A percentile compares a stretch with the other conserved stretches of the same genome.
phyloP scores from a whole-genome alignment of 2,888 invertebrate genomes.

The Sylvicola cinctus region DNA sequence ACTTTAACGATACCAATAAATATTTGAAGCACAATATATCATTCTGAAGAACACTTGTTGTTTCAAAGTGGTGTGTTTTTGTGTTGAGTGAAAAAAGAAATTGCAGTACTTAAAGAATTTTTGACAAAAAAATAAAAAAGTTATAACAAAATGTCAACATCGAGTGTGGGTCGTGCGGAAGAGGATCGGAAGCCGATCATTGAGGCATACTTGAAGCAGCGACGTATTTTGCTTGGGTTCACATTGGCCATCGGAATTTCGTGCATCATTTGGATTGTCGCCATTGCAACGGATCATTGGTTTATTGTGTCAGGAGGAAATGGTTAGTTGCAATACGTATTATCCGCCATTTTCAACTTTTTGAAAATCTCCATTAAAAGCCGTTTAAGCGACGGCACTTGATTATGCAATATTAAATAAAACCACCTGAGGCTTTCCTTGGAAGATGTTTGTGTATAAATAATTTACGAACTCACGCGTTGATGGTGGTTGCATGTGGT shows the following conservation, averaged over 20 bases:
- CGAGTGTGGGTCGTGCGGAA: conserved; percentile 37
- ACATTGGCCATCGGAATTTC: conserved; percentile 43
- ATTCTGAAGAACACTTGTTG: too few relatives aligned
- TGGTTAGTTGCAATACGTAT: conserved; percentile 14
- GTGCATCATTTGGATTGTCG: conserved; percentile 47
- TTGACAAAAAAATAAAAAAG: conserved; percentile 22
- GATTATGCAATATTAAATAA: too few relatives aligned
- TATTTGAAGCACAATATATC: too few relatives aligned
- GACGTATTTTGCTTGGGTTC: conserved; percentile 48
- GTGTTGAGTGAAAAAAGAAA: too few relatives aligned
- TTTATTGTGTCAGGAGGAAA: conserved; percentile 30
- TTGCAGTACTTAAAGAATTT: too few relatives aligned
- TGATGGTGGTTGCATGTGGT: too few relatives aligned
- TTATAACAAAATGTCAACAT: conserved; percentile 43
- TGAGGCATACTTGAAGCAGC: conserved; percentile 43
- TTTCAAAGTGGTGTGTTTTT: too few relatives aligned
- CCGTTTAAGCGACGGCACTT: background rate
- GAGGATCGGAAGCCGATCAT: conserved; percentile 34
- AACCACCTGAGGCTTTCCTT: too few relatives aligned
- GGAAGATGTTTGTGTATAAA: too few relatives aligned
- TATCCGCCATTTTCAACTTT: background rate
- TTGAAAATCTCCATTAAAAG: background rate
- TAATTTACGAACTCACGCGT: too few relatives aligned
- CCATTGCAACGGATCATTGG: conserved; percentile 57
- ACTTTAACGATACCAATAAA: too few relatives aligned